A percentile compares a stretch with the other conserved stretches of the same genome.
These are phyloP conservation scores for Phortica variegata DNA, from an alignment of 1,140 invertebrate species.

Conservation along the genomic window DNA sequence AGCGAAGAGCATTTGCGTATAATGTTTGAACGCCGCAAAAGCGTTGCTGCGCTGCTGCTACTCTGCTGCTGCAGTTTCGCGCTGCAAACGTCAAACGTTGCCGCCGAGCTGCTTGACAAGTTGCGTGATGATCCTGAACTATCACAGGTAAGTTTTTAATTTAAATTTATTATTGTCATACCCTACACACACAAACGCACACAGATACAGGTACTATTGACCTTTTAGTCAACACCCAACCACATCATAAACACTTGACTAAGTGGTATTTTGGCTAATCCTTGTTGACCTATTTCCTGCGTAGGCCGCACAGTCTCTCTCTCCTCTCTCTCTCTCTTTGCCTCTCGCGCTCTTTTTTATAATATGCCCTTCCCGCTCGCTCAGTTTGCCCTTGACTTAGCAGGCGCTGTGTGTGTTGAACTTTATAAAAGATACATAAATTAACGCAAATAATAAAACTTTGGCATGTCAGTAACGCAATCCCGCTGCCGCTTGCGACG, in stretches of 20 bases:
- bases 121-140: conserved; percentile 58
- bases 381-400: conserved; percentile 13
- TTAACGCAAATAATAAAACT: too few relatives aligned
- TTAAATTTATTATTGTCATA: too few relatives aligned
- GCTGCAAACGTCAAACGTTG: conserved; percentile 29
- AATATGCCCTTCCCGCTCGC: too few relatives aligned
- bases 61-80: conserved; percentile 22
- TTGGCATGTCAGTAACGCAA: too few relatives aligned
- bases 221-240: too few relatives aligned
- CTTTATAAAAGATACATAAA: too few relatives aligned
- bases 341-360: too few relatives aligned
- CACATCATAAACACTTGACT: background rate
- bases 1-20: background rate
- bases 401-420: too few relatives aligned
- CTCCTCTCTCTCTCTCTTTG: too few relatives aligned
- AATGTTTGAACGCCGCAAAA: conserved; percentile 25
- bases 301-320: too few relatives aligned
- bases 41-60: conserved; percentile 34
- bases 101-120: conserved; percentile 47
- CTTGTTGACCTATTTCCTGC: conserved; percentile 8
- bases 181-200: background rate
- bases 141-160: conserved; percentile 56
- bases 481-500: background rate
- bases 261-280: conserved; percentile 17
- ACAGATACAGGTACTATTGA: too few relatives aligned